Percentiles rank a stretch among this genome's conserved stretches.
These are phyloP conservation scores for Himalopsyche japonica DNA, from an alignment of 2,888 invertebrate genomes.

Conservation along the genomic window DNA sequence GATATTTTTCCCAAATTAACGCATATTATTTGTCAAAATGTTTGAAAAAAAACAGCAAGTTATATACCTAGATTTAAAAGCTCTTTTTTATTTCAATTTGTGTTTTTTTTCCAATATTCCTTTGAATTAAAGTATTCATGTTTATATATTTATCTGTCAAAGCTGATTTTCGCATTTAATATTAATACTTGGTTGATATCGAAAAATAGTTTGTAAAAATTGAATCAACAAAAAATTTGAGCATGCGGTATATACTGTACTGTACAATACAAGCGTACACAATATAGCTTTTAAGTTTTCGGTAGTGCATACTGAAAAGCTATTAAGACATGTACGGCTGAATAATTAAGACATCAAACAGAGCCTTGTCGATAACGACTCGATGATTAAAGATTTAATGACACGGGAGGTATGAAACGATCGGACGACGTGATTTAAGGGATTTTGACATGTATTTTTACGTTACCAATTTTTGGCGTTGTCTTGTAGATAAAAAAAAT, in stretches of 20 bases:
- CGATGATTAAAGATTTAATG: not conserved
- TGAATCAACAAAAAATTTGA: not conserved
- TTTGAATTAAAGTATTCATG: too few relatives aligned
- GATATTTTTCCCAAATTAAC: too few relatives aligned
- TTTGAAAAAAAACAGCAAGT: too few relatives aligned
- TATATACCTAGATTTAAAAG: too few relatives aligned
- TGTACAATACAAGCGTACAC: not conserved
- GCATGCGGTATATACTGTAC: not conserved
- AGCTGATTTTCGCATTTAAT: too few relatives aligned
- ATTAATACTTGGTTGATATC: too few relatives aligned
- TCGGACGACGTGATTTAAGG: slow-evolving; percentile 4
- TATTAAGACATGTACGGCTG: not conserved
- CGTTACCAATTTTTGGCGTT: not conserved
- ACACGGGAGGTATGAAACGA: not conserved
- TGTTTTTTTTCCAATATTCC: too few relatives aligned
- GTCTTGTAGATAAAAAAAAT: not conserved
- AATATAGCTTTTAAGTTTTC: not conserved
- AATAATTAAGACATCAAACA: not conserved
- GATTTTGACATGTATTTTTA: not conserved
- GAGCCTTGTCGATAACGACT: not conserved
- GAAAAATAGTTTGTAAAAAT: too few relatives aligned
- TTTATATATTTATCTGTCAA: too few relatives aligned
- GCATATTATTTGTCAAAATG: too few relatives aligned
- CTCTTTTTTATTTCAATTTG: too few relatives aligned
- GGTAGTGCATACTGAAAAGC: not conserved